Evolutionary conservation across 2,113 vertebrate species (phyloP), one percentile per base, ranked within the genome.

Genomic region (Ciconia stormi): DNA sequence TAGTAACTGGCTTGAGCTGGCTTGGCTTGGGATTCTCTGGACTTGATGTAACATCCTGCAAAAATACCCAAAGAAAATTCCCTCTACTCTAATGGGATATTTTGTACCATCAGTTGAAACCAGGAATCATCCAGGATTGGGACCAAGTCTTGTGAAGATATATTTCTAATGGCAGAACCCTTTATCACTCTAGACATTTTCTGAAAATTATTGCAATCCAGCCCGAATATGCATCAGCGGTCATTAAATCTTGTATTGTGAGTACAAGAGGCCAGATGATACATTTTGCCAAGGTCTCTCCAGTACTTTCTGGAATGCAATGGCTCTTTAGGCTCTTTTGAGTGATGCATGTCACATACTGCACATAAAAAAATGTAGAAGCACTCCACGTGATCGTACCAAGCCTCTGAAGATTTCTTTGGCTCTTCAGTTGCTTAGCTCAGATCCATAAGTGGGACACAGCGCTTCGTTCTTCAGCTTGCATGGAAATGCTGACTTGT

Each of bases 401-500:
- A 91, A 86, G n/a, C 83, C 95, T 93, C 90, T 90, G 89, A 95
- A 78, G 93, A 85, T 65, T 94, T 84, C 69, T 89, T 92, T 96
- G 97, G 95, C 94, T 90, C 93, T 94, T 85, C 87, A 73, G 87
- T 76, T 89, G 52, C 91, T 94, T 87, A 95, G 95, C 81, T 94
- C 89, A 94, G 69, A 92, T 84, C 93, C 80, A 27, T 76, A 83
- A 95, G 91, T 87, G 87, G 83, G 96, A 95, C 87, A 93, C 69
- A 97, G 93, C 6, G 0, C 58, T 79, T 82, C 21, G 34, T 95
- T 89, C 93, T 95, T 95, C 80, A 82, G 80, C 69, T 65, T 82
- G 81, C 70, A 81, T 92, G 91, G 94, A 97, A 95, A 93, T 73
- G 93, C 94, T 97, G 95, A 92, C 95, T 96, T 91, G 95, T 73